Evolutionary conservation across 2,797 vertebrate species (phyloP).

Genomic region (Crocidura indochinensis): DNA sequence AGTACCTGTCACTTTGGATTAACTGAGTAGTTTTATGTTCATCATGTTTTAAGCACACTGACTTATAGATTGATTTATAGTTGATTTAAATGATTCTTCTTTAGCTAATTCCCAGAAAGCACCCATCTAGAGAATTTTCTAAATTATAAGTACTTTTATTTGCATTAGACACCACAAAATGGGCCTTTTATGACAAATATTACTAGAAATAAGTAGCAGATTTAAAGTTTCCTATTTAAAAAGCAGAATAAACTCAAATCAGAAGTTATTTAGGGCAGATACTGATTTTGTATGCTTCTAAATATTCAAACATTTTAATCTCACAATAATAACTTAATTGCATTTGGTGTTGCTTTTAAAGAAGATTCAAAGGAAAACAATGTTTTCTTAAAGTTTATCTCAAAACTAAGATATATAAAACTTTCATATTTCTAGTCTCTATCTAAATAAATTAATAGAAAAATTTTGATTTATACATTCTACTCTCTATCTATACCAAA

Average conservation of each 20-base stretch:
- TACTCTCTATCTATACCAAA: too few relatives aligned
- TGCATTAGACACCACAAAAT: slow-evolving; percentile 81
- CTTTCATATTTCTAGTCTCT: neutral
- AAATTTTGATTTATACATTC: too few relatives aligned
- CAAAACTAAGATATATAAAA: neutral
- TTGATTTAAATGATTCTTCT: slow-evolving; percentile 84
- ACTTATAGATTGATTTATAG: slow-evolving; percentile 81
- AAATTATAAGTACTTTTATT: slow-evolving; percentile 83
- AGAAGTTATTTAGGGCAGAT: slow-evolving; percentile 7
- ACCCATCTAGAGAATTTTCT: slow-evolving; percentile 85
- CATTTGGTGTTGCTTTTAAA: neutral
- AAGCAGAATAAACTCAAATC: slow-evolving; percentile 9
- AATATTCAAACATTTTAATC: neutral
- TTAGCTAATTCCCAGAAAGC: slow-evolving; percentile 83
- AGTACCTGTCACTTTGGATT: slow-evolving; percentile 86
- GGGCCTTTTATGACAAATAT: slow-evolving; percentile 73
- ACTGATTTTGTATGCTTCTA: neutral
- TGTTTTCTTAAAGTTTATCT: neutral
- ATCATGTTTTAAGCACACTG: slow-evolving; percentile 80
- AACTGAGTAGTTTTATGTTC: slow-evolving; percentile 83
- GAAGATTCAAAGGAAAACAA: neutral
- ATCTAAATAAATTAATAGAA: neutral
- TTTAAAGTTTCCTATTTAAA: neutral
- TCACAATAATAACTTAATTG: neutral
- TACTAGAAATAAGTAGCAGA: neutral